Conservation (phyloP, 1,140 invertebrate genomes). For the Arion vulgaris region DNA sequence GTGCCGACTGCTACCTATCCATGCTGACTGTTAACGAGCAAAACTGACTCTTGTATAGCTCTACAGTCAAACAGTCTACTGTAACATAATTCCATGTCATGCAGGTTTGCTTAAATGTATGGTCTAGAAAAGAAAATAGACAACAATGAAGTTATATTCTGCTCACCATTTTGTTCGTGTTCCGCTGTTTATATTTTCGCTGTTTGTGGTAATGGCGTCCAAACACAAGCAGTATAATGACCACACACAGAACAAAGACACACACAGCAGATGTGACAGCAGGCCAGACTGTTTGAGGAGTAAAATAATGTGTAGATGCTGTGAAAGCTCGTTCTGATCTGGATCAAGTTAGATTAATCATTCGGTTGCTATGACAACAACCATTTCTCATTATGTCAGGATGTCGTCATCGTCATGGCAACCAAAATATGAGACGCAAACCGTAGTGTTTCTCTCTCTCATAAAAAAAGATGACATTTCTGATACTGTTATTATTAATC, state of each 20-base stretch:
- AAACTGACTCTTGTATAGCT: background rate
- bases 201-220: background rate
- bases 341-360: no score
- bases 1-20: background rate
- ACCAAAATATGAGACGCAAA: no score
- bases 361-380: no score
- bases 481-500: no score
- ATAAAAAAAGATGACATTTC: no score
- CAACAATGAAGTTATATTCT: no score
- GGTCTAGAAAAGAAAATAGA: background rate
- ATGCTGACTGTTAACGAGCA: background rate
- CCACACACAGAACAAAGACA: background rate
- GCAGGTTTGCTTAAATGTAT: background rate
- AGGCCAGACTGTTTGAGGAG: background rate
- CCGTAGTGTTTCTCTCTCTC: no score
- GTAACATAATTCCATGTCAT: background rate
- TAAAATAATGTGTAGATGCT: background rate
- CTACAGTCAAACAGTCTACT: background rate
- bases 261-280: background rate
- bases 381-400: no score
- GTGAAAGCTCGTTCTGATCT: no score
- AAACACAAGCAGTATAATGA: background rate
- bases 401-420: no score
- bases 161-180: slow-evolving; percentile 9
- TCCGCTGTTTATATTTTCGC: background rate